Evolutionary conservation across 2,888 invertebrate genomes (phyloP), one percentile per base, ranked within the genome.

Genomic region (Calameuta filiformis): DNA sequence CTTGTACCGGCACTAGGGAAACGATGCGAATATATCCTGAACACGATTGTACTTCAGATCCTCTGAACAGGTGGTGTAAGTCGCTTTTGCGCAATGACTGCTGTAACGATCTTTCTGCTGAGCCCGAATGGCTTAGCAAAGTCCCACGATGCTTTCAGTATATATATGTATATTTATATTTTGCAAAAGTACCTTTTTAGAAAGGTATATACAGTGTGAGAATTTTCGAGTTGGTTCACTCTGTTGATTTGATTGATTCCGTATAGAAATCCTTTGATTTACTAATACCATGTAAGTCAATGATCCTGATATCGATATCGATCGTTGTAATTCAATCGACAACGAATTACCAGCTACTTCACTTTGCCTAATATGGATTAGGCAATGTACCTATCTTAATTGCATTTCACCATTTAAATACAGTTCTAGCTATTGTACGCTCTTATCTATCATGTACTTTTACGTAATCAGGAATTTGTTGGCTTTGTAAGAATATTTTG

Each of bases 321-420:
- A 71, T 33, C 23, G 4, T 71, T n/a, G 75, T 75, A 77, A 75
- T 77, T 75, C 75, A 77, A 77, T 77, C 69, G 56, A 40, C 71
- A 77, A 15, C 75, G 77, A 75, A 75, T 71, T 12, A 37, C 9
- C 71, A 35, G 75, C 69, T 56, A 56, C 56, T 77, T 75, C 77
- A 74, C 74, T 77, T 77, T 69, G 75, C 40, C 71, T 71, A 34
- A 31, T 34, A 34, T 31, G 71, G 71, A 12, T 71, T 31, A 71
- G 12, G 31, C 31, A 71, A 71, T 11, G 31, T 31, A 12, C 15
- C 6, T 31, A 71, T 31, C 71, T 71, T 71, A 71, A 71, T 71
- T 71, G 71, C 71, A 31, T 34, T 71, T 34, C 71, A 31, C 71
- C 12, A 12, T 71, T 71, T 71, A 31, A 31, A 71, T 71, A 71